These are phyloP conservation scores for Pterophyllum scalare DNA, from an alignment of 2,113 vertebrate genomes.

Conservation along the genomic window DNA sequence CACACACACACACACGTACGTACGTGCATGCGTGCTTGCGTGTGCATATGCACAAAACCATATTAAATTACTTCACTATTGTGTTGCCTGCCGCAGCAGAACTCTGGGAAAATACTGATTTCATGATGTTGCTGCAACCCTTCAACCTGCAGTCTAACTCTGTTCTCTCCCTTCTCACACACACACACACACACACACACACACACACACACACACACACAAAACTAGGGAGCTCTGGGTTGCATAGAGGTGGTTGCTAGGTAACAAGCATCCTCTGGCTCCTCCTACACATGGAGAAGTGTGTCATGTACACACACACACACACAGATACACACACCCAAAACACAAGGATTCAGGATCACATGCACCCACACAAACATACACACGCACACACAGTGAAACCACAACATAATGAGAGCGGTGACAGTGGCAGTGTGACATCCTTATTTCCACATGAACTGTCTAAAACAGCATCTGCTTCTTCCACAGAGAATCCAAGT, in stretches of 20 bases:
- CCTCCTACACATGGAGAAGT: constrained; percentile 71
- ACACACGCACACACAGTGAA: constrained; percentile 16
- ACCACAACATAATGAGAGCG: constrained; percentile 8
- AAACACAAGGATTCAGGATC: constrained; percentile 22
- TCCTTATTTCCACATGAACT: constrained; percentile 44
- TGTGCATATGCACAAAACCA: not conserved
- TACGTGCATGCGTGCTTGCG: too few species aligned
- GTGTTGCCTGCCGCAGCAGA: constrained; percentile 48
- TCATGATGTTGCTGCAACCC: constrained; percentile 59
- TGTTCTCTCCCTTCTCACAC: not conserved
- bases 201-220: not conserved
- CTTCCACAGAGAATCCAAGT: constrained; percentile 2
- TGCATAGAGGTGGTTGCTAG: constrained; percentile 77
- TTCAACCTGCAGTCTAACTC: constrained; percentile 44
- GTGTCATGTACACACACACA: constrained; percentile 34
- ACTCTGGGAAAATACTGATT: constrained; percentile 69
- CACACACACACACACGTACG: not conserved
- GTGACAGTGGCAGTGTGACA: constrained; percentile 27
- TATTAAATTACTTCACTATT: constrained; percentile 1
- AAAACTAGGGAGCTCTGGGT: constrained; percentile 36
- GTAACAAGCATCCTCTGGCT: constrained; percentile 79
- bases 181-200: constrained; percentile 26
- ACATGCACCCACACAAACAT: constrained; percentile 15
- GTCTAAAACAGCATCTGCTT: constrained; percentile 30
- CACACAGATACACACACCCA: constrained; percentile 29